Evolutionary conservation across 2,888 invertebrate species (phyloP).

Genomic region (Phortica okadai): DNA sequence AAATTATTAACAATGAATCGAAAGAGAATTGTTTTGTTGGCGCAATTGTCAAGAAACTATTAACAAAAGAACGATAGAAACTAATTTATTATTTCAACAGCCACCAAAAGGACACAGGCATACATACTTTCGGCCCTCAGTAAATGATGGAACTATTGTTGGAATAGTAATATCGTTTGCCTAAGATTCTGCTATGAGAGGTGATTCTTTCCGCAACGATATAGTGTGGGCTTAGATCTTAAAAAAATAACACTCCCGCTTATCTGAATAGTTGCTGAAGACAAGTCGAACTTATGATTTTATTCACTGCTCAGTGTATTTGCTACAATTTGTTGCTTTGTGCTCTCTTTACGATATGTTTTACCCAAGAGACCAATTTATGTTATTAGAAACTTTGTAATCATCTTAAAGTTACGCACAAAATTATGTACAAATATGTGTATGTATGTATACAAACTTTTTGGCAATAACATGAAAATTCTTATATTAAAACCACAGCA

Average conservation of each 20-base stretch:
- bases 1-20: too few relatives aligned
- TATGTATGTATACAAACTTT: constrained; percentile 1
- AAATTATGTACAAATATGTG: constrained; percentile 4
- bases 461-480: constrained; percentile 19
- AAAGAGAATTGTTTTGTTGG: too few relatives aligned
- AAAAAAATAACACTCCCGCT: not conserved
- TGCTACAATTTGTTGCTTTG: not conserved
- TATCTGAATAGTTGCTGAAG: not conserved
- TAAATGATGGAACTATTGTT: too few relatives aligned
- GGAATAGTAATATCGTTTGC: too few relatives aligned
- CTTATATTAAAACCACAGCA: constrained; percentile 23
- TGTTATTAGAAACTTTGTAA: constrained; percentile 32
- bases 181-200: too few relatives aligned
- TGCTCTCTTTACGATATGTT: not conserved
- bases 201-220: not conserved
- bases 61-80: too few relatives aligned
- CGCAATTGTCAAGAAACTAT: too few relatives aligned
- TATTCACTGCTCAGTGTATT: not conserved
- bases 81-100: too few relatives aligned
- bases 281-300: not conserved
- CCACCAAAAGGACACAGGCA: too few relatives aligned
- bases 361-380: constrained; percentile 25
- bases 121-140: too few relatives aligned
- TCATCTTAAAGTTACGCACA: constrained; percentile 21
- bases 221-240: not conserved